Conservation (phyloP, 2,113 vertebrate genomes). For the Hassar affinis region DNA sequence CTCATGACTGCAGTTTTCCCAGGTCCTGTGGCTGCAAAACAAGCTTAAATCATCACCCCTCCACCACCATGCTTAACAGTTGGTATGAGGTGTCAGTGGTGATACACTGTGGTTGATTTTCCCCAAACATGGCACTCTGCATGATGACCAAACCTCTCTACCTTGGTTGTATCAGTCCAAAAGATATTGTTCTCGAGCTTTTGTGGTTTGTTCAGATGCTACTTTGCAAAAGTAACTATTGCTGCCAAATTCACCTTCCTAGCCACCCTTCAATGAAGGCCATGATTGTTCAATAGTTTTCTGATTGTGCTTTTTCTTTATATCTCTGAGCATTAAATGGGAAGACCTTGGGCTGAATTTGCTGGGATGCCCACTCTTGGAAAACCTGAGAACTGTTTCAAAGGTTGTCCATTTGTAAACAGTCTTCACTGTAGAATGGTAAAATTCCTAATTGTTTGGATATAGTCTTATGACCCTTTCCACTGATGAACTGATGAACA, state of each 20-base stretch:
- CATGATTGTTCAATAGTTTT: neutral
- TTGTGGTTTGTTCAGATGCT: neutral
- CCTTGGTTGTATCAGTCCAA: neutral
- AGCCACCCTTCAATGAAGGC: neutral
- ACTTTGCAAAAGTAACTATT: neutral
- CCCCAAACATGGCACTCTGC: neutral
- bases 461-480: neutral
- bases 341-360: neutral
- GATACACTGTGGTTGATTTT: neutral
- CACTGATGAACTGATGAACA: neutral
- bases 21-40: neutral
- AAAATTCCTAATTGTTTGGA: neutral
- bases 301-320: neutral
- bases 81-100: neutral
- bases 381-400: neutral
- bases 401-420: neutral
- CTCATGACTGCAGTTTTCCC: neutral
- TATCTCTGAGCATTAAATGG: neutral
- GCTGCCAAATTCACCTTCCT: neutral
- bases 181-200: neutral
- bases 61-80: neutral
- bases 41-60: neutral
- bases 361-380: neutral
- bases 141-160: neutral
- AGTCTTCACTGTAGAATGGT: neutral